Evolutionary conservation across 1,140 invertebrate genomes (phyloP).

Genomic region (Bombus pyrosoma): DNA sequence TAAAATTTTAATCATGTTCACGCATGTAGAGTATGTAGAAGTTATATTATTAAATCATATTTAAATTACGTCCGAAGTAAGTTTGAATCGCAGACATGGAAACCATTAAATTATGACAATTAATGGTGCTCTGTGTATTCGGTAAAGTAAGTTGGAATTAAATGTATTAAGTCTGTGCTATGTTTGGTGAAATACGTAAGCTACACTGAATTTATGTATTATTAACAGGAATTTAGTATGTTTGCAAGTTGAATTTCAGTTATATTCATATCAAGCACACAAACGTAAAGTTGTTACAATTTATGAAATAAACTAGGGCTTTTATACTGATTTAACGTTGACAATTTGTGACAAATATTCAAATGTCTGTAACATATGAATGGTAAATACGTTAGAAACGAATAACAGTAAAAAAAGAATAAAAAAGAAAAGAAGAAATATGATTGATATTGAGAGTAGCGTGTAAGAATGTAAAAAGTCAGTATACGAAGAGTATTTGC

Average conservation of each 20-base stretch:
- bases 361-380: too few relatives aligned
- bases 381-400: too few relatives aligned
- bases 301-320: not conserved
- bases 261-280: not conserved
- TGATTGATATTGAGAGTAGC: not conserved
- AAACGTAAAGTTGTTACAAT: not conserved
- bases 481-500: not conserved
- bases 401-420: not conserved
- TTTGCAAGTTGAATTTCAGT: not conserved
- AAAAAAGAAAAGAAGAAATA: not conserved
- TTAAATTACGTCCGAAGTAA: not conserved
- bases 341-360: not conserved
- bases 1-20: not conserved
- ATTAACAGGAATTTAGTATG: not conserved
- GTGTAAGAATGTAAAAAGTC: not conserved
- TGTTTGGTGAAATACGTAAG: not conserved
- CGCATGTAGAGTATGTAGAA: not conserved
- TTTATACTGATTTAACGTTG: not conserved
- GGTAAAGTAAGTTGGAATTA: not conserved
- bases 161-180: not conserved
- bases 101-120: not conserved
- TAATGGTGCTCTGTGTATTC: not conserved
- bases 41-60: not conserved
- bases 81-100: not conserved
- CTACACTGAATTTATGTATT: not conserved